Evolutionary conservation across 2,888 invertebrate genomes (phyloP).

Genomic region (Erynnis tages): DNA sequence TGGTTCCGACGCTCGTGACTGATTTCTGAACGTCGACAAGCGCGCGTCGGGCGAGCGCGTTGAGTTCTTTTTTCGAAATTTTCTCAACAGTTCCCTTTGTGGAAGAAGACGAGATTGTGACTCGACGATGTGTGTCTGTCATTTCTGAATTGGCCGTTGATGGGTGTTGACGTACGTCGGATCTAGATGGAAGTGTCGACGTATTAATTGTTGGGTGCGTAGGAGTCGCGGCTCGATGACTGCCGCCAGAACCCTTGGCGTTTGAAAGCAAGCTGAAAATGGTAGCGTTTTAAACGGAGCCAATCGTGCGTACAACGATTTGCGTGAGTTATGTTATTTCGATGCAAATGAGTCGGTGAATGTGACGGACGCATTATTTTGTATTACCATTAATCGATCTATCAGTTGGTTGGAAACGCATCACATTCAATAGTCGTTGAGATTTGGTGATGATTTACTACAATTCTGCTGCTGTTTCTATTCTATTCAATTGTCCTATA

Average conservation of each 20-base stretch:
- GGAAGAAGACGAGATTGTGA: slow-evolving; percentile 59
- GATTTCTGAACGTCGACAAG: slow-evolving; percentile 63
- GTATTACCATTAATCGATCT: slow-evolving; percentile 16
- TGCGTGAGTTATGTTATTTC: slow-evolving; percentile 24
- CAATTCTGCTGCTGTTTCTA: no score
- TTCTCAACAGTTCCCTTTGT: slow-evolving; percentile 44
- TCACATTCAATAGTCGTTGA: slow-evolving; percentile 10
- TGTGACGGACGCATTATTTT: slow-evolving; percentile 13
- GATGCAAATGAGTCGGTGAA: slow-evolving; percentile 31
- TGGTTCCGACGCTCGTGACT: slow-evolving; percentile 60
- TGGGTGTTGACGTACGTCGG: slow-evolving; percentile 67
- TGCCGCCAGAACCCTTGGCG: slow-evolving; percentile 32
- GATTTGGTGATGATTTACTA: slow-evolving; percentile 16
- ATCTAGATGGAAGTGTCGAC: slow-evolving; percentile 69
- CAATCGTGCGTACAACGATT: slow-evolving; percentile 9
- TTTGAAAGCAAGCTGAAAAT: slow-evolving; percentile 24
- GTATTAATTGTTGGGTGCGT: slow-evolving; percentile 71
- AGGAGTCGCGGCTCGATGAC: slow-evolving; percentile 40
- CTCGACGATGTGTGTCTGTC: slow-evolving; percentile 68
- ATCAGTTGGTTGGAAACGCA: not conserved
- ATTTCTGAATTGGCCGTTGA: slow-evolving; percentile 66
- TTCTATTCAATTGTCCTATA: no score
- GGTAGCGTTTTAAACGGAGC: slow-evolving; percentile 12
- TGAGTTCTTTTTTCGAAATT: slow-evolving; percentile 55
- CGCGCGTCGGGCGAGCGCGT: slow-evolving; percentile 36